Conservation (phyloP, 1,140 invertebrate genomes). For the Penaeus indicus region DNA sequence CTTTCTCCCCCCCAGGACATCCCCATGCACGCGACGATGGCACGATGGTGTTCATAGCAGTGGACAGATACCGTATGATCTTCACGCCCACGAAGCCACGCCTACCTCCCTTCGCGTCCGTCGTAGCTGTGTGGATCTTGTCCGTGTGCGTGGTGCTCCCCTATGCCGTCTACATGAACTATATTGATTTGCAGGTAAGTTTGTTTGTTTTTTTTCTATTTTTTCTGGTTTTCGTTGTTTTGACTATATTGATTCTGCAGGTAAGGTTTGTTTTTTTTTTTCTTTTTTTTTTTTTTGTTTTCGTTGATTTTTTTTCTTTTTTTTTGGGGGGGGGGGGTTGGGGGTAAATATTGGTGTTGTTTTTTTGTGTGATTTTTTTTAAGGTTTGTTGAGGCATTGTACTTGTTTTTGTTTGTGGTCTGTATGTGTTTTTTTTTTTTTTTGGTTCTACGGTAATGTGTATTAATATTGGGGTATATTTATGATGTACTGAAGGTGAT, state of each 20-base stretch:
- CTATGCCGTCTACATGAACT: constrained; percentile 39
- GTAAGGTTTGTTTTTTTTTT: not conserved
- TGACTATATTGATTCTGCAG: not conserved
- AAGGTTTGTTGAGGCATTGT: too few relatives aligned
- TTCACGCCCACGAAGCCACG: not conserved
- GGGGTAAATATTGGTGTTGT: too few relatives aligned
- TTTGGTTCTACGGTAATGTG: too few relatives aligned
- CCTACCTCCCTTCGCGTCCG: not conserved
- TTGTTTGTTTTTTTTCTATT: constrained; percentile 2
- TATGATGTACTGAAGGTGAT: too few relatives aligned
- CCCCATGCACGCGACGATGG: constrained; percentile 38
- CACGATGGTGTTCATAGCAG: constrained; percentile 15
- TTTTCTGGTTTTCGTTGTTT: not conserved
- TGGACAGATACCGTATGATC: not conserved
- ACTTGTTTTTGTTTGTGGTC: too few relatives aligned
- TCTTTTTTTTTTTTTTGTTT: too few relatives aligned
- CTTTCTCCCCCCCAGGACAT: constrained; percentile 18
- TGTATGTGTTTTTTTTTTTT: too few relatives aligned
- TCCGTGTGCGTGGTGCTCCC: constrained; percentile 32
- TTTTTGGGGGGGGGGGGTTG: too few relatives aligned
- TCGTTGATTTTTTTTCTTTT: too few relatives aligned
- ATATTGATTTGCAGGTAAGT: constrained; percentile 32
- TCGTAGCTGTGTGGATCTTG: constrained; percentile 4
- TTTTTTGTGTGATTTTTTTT: too few relatives aligned
- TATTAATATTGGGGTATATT: too few relatives aligned